Evolutionary conservation across 2,888 invertebrate species (phyloP).

Genomic region (Xestia sexstrigata): DNA sequence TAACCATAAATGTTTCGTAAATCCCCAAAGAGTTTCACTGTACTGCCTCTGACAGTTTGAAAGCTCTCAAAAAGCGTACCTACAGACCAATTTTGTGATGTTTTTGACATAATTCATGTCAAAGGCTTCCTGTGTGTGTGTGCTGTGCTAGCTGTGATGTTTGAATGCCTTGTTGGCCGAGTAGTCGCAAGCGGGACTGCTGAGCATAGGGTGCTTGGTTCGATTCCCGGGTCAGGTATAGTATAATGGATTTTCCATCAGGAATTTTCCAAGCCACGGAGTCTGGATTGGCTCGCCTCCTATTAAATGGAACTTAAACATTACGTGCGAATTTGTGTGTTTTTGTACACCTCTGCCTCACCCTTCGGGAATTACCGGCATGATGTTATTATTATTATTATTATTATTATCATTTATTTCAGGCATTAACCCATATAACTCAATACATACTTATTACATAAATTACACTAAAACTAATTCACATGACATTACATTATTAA

Average conservation of each 20-base stretch:
- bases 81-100: conserved; percentile 16
- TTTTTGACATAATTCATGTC: conserved; percentile 21
- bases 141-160: background rate
- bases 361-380: background rate
- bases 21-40: conserved; percentile 58
- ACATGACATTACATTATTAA: too few species aligned
- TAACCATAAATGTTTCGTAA: conserved; percentile 62
- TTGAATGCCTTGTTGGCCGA: background rate
- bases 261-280: background rate
- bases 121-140: background rate
- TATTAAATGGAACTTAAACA: background rate
- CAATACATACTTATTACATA: too few species aligned
- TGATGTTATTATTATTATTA: too few species aligned
- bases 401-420: too few species aligned
- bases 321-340: background rate
- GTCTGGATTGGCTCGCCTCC: background rate
- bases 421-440: too few species aligned
- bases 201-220: background rate
- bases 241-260: background rate
- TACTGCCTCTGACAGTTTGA: conserved; percentile 45
- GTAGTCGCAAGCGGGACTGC: background rate
- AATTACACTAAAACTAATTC: too few species aligned
- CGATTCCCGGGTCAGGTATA: background rate
- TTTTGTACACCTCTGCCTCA: background rate
- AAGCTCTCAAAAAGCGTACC: conserved; percentile 37